Conservation (phyloP, 2,113 vertebrate species). For the Coregonus clupeaformis region DNA sequence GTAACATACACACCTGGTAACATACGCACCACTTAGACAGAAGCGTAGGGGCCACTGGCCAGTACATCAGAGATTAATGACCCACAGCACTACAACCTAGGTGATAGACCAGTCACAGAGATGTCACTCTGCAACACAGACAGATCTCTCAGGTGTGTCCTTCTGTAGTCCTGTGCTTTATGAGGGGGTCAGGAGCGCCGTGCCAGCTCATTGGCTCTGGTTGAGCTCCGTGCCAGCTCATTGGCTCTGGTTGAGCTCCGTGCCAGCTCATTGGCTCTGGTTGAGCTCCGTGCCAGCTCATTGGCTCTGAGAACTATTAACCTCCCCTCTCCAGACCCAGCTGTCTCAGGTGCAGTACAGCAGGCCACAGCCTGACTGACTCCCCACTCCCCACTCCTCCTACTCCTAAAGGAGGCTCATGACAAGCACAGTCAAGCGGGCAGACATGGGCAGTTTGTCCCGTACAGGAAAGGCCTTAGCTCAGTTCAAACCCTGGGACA, state of each 20-base stretch:
- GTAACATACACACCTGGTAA: constrained; percentile 41
- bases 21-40: constrained; percentile 15
- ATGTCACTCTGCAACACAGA: constrained; percentile 13
- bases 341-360: too few relatives aligned
- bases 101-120: constrained; percentile 2
- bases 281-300: constrained; percentile 24
- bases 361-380: too few relatives aligned
- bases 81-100: too few relatives aligned
- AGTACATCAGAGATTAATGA: constrained; percentile 13
- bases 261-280: constrained; percentile 47
- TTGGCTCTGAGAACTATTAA: constrained; percentile 37
- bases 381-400: too few relatives aligned
- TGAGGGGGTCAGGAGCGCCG: constrained; percentile 4
- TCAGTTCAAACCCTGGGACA: too few relatives aligned
- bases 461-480: too few relatives aligned
- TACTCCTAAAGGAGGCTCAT: too few relatives aligned
- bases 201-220: constrained; percentile 47
- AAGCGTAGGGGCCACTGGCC: constrained; percentile 26
- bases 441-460: too few relatives aligned
- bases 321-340: not conserved
- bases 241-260: constrained; percentile 34
- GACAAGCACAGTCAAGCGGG: too few relatives aligned
- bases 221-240: constrained; percentile 24
- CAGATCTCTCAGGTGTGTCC: not conserved
- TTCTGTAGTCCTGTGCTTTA: too few relatives aligned